Evolutionary conservation across 2,888 invertebrate species (phyloP).

Genomic region (Trachelus stipa): DNA sequence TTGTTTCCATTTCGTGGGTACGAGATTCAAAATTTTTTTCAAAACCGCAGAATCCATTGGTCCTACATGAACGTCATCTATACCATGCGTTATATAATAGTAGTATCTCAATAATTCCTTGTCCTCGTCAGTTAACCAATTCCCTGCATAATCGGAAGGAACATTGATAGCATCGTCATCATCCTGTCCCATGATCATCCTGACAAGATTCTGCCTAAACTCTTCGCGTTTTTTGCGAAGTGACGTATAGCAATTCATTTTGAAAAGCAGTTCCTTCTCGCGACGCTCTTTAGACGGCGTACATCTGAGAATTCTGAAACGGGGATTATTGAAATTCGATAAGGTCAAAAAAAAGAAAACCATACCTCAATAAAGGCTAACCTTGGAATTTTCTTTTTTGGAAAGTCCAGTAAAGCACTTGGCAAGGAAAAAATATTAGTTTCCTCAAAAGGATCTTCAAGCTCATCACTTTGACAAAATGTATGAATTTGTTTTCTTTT

Average conservation of each 20-base stretch:
- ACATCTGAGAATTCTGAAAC: slow-evolving; percentile 25
- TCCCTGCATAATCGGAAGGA: background rate
- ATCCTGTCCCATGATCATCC: slow-evolving; percentile 72
- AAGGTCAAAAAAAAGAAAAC: background rate
- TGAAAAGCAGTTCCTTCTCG: slow-evolving; percentile 36
- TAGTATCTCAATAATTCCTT: slow-evolving; percentile 84
- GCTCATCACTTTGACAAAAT: slow-evolving; percentile 21
- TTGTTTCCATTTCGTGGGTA: slow-evolving; percentile 72
- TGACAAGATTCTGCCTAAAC: slow-evolving; percentile 83
- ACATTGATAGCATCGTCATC: slow-evolving; percentile 31
- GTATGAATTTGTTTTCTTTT: slow-evolving; percentile 19
- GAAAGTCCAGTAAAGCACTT: slow-evolving; percentile 15
- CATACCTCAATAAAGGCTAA: slow-evolving; percentile 10
- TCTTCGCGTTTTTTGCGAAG: slow-evolving; percentile 82
- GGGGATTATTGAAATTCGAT: background rate
- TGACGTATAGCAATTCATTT: slow-evolving; percentile 74
- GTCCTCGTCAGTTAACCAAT: slow-evolving; percentile 68
- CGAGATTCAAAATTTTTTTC: slow-evolving; percentile 73
- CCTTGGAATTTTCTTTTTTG: slow-evolving; percentile 23
- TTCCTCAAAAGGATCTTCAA: slow-evolving; percentile 11
- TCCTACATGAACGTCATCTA: slow-evolving; percentile 90
- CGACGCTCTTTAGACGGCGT: slow-evolving; percentile 28
- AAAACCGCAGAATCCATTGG: slow-evolving; percentile 83
- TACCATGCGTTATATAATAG: slow-evolving; percentile 90
- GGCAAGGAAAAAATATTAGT: slow-evolving; percentile 20